Base-by-base conservation (phyloP, 2,888 invertebrate species). In the Adelognathus sp. region DNA sequence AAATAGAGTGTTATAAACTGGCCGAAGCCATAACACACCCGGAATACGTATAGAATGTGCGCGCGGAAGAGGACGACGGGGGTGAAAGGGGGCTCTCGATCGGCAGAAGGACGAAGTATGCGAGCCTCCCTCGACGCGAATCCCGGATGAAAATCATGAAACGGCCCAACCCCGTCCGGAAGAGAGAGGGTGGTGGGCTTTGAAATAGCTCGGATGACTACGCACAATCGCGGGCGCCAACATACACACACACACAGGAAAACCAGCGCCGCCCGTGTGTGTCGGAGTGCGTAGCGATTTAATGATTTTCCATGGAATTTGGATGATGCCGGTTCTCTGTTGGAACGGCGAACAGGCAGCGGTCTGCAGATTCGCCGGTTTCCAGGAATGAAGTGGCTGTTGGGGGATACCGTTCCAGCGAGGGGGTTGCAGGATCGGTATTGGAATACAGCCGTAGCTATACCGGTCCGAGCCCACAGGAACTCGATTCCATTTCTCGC, bases 221-320 rank as follows among this genome's bases (percentile, higher is more conserved):
- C 54, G 71, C 52, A 31, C 44, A 70, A 46, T 36, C n/a, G 29
- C 16, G 29, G n/a, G 9, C 21, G 4, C 6, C 18, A 5, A 31
- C 31, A 7, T 31, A 31, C 31, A 3, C 7, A 31, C 31, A 31
- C 7, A 31, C 31, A 31, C 31, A 31, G 7, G 50, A 9, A 50
- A n/a, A n/a, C n/a, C n/a, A n/a, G 71, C 81, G 82, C 82, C 24
- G 39, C 5, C 29, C 63, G 61, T 85, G 81, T 79, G 86, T 86
- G 85, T 86, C 87, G 81, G 86, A 87, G 88, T 87, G 88, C 88
- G 86, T 85, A 64, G 86, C 88, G 85, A 88, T 90, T 90, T 91
- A 91, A 91, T 91, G 91, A 91, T 91, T 91, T 91, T 86, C 90
- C 60, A 83, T 86, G 89, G 89, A 90, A 90, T 90, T 91, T 90